phyloP scores from a whole-genome alignment of 2,888 invertebrate species.

The Agrenia bidenticulata region DNA sequence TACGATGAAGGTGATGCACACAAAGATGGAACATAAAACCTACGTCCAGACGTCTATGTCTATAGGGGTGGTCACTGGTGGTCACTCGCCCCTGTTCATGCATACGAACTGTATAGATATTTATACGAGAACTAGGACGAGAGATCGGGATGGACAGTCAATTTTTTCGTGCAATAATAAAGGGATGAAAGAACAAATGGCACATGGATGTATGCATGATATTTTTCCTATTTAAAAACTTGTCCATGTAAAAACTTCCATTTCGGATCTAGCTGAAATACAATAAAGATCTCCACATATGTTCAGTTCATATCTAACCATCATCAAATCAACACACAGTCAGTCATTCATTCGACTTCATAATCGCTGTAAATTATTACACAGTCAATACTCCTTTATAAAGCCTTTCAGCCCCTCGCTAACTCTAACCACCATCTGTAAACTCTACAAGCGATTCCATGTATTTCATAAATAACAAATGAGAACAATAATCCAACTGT shows the following conservation, averaged over 20 bases:
- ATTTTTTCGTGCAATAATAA: background rate
- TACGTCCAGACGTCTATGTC: too few relatives aligned
- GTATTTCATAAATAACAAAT: too few relatives aligned
- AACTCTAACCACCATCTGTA: too few relatives aligned
- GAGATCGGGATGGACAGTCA: too few relatives aligned
- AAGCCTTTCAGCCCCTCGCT: background rate
- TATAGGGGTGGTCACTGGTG: too few relatives aligned
- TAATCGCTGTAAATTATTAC: background rate
- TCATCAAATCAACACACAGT: conserved; percentile 14
- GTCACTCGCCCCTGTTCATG: too few relatives aligned
- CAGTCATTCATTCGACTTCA: background rate
- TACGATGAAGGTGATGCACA: too few relatives aligned
- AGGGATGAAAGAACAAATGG: background rate
- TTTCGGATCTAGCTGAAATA: conserved; percentile 4
- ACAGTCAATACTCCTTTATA: background rate
- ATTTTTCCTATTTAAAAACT: conserved; percentile 4
- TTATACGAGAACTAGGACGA: too few relatives aligned
- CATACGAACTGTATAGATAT: too few relatives aligned
- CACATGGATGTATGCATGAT: background rate
- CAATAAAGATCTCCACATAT: conserved; percentile 9
- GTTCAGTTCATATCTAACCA: conserved; percentile 12
- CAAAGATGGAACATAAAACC: too few relatives aligned
- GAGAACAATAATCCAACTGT: too few relatives aligned
- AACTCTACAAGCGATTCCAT: too few relatives aligned
- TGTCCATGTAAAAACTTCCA: conserved; percentile 1